phyloP scores from a whole-genome alignment of 2,888 invertebrate genomes.

The Anticlea derivata region DNA sequence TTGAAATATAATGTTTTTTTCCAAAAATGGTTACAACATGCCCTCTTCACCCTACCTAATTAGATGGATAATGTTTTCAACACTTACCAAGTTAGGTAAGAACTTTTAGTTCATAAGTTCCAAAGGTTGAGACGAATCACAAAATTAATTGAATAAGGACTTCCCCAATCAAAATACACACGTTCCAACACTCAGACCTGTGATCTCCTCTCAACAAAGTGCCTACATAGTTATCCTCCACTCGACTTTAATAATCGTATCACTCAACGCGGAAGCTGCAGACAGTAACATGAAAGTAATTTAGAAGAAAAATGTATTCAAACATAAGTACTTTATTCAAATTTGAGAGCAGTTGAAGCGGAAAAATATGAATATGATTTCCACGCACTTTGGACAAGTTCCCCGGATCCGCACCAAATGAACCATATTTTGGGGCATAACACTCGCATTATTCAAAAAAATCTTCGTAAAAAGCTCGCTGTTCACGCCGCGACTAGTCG shows the following conservation, averaged over 20 bases:
- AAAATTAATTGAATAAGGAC: background rate
- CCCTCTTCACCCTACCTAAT: too few species aligned
- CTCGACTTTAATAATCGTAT: constrained; percentile 26
- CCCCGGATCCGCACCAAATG: constrained; percentile 71
- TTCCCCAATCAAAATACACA: constrained; percentile 3
- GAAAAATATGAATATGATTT: constrained; percentile 83
- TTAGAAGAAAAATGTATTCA: constrained; percentile 41
- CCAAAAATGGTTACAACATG: too few species aligned
- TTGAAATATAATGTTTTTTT: too few species aligned
- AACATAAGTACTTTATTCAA: constrained; percentile 66
- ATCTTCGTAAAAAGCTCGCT: constrained; percentile 27
- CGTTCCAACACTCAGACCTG: constrained; percentile 10
- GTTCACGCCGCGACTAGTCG: constrained; percentile 17
- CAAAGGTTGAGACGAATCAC: too few species aligned
- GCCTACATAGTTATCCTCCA: constrained; percentile 17
- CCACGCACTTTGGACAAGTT: constrained; percentile 73
- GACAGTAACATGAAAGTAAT: constrained; percentile 38
- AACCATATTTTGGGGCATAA: constrained; percentile 81
- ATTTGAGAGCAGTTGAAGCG: constrained; percentile 77
- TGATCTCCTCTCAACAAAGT: constrained; percentile 22
- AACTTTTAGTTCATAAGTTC: too few species aligned
- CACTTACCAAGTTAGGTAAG: too few species aligned
- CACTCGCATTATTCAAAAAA: constrained; percentile 77
- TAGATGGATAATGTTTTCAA: too few species aligned
- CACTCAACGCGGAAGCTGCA: constrained; percentile 20